Base-by-base conservation (phyloP, 2,113 vertebrate genomes). In the Paradoxurus hermaphroditus region DNA sequence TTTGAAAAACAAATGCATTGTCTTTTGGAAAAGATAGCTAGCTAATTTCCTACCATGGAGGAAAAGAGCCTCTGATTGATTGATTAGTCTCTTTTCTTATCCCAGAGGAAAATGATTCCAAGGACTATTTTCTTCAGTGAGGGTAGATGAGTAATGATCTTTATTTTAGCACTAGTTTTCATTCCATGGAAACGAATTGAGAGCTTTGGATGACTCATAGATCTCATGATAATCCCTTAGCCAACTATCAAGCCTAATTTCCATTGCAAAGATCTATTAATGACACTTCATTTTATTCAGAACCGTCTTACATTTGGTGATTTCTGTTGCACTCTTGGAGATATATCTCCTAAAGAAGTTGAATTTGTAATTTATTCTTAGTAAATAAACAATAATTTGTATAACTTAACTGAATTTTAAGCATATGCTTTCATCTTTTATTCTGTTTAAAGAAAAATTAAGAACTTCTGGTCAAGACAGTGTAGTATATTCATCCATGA, bases 161-260 rank as follows among this genome's bases (percentile, higher is more conserved):
- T 87, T 95, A 59, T 93, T 97, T 85, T 93, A 95, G 27, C 15
- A 82, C 3, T 27, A 75, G 31, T 18, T 97, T 96, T 91, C 44
- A 87, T 67, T 72, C 8, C 5, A 27, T 36, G 21, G n/a, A 93
- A 84, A 84, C 16, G 18, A 91, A 73, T 5, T 73, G 39, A 93
- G 29, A 72, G 1, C 2, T 84, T 91, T 75, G 6, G 5, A 70
- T 86, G 86, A 96, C 7, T 23, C 63, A 79, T 25, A 70, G 41
- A 77, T 81, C 53, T 94, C 65, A 41, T 70, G 49, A 89, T 46
- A 88, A 93, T 63, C 39, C n/a, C n/a, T 65, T 49, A 95, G 27
- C 34, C 73, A 82, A 27, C 5, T 83, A 36, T 70, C 49, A 89
- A 87, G 65, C 14, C 9, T 77, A 44, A 90, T 89, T 91, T 67